A percentile compares a stretch with the other conserved stretches of the same genome.
phyloP scores from a whole-genome alignment of 2,113 vertebrate genomes.

The Brachypodius melanocephalos region DNA sequence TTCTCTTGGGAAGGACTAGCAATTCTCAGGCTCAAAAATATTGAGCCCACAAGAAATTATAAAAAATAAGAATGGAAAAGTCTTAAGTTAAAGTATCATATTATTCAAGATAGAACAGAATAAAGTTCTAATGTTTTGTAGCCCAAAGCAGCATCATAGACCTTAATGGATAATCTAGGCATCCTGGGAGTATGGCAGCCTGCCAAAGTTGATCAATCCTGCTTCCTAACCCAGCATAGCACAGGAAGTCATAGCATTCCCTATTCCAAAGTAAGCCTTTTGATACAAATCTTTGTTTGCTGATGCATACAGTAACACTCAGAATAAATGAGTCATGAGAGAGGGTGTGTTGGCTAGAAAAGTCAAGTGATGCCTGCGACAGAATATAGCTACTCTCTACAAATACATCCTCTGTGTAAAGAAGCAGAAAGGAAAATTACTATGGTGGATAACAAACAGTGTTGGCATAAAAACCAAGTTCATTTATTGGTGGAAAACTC shows the following conservation, averaged over 20 bases:
- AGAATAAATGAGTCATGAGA: background rate
- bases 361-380: fast-evolving
- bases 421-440: background rate
- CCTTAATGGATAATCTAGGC: background rate
- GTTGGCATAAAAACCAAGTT: background rate
- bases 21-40: too few species aligned
- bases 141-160: background rate
- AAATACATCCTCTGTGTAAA: background rate
- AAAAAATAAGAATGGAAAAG: background rate
- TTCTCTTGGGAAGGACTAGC: too few species aligned
- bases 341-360: background rate
- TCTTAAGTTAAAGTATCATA: background rate
- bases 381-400: background rate
- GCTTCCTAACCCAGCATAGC: background rate
- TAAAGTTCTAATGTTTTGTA: background rate
- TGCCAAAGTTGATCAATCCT: background rate
- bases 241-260: background rate
- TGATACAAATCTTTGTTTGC: background rate
- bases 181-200: background rate
- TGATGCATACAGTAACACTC: background rate
- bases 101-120: background rate
- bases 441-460: background rate
- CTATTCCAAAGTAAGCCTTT: background rate
- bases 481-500: background rate
- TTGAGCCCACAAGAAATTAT: background rate